Percentiles rank a stretch among this genome's conserved stretches.
Conservation (phyloP, 2,888 invertebrate species). For the Toxonevra muliebris region DNA sequence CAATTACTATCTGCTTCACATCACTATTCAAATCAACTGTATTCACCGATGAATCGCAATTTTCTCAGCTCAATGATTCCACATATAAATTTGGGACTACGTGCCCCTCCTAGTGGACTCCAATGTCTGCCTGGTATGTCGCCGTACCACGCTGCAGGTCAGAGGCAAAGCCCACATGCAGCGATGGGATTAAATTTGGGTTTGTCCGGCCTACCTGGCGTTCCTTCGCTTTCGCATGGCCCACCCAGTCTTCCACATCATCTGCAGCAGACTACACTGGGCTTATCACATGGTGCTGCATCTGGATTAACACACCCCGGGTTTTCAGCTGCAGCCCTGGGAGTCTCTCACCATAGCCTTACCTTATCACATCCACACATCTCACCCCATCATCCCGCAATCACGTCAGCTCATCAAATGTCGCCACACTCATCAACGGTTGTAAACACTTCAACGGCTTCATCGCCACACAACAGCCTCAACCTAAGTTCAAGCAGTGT, state of each 20-base stretch:
- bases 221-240: slow-evolving; percentile 56
- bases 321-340: slow-evolving; percentile 58
- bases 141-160: slow-evolving; percentile 62
- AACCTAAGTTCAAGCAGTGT: slow-evolving; percentile 44
- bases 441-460: slow-evolving; percentile 38
- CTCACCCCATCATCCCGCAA: slow-evolving; percentile 57
- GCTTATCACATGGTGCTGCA: slow-evolving; percentile 52
- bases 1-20: slow-evolving; percentile 61
- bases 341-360: slow-evolving; percentile 59
- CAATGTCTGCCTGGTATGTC: slow-evolving; percentile 60
- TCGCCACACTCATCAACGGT: slow-evolving; percentile 53
- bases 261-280: slow-evolving; percentile 56
- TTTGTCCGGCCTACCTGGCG: slow-evolving; percentile 54
- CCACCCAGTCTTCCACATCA: slow-evolving; percentile 60
- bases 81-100: slow-evolving; percentile 58
- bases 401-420: slow-evolving; percentile 57
- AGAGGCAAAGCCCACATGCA: slow-evolving; percentile 60
- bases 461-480: slow-evolving; percentile 57
- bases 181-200: slow-evolving; percentile 61
- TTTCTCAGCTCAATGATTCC: slow-evolving; percentile 62
- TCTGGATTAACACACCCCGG: slow-evolving; percentile 58
- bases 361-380: slow-evolving; percentile 61
- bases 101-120: slow-evolving; percentile 57
- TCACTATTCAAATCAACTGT: slow-evolving; percentile 62
- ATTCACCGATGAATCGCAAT: slow-evolving; percentile 60